Conservation (phyloP, 2,888 invertebrate species). For the Hartigia nigra region DNA sequence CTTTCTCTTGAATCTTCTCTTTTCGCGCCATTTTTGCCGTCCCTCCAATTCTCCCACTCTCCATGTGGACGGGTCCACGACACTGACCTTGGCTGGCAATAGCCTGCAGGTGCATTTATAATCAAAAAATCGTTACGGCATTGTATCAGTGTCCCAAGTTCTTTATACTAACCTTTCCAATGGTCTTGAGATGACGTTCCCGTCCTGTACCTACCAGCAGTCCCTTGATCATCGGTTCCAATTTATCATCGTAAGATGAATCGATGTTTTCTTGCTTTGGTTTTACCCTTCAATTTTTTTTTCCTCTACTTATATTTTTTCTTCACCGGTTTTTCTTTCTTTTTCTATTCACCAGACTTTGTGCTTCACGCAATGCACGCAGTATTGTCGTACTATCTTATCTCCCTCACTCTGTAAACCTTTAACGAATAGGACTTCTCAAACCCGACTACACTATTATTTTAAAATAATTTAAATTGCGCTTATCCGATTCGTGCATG, state of each 20-base stretch:
- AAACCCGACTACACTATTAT: background rate
- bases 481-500: background rate
- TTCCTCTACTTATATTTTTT: background rate
- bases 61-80: conserved; percentile 12
- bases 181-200: background rate
- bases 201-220: background rate
- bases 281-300: background rate
- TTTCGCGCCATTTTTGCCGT: background rate
- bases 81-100: conserved; percentile 21
- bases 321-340: background rate
- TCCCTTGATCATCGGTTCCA: background rate
- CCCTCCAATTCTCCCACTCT: conserved; percentile 2
- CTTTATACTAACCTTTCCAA: background rate
- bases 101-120: conserved; percentile 22
- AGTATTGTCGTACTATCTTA: background rate
- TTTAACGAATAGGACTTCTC: background rate
- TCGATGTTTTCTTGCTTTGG: background rate
- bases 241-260: background rate
- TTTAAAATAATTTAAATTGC: background rate
- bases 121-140: conserved; percentile 25
- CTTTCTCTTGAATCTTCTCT: conserved; percentile 5
- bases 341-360: background rate
- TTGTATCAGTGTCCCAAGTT: conserved; percentile 19
- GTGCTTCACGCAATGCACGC: background rate
- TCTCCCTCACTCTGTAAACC: background rate